Conservation (phyloP, 2,888 invertebrate species). For the Alcis repandata region DNA sequence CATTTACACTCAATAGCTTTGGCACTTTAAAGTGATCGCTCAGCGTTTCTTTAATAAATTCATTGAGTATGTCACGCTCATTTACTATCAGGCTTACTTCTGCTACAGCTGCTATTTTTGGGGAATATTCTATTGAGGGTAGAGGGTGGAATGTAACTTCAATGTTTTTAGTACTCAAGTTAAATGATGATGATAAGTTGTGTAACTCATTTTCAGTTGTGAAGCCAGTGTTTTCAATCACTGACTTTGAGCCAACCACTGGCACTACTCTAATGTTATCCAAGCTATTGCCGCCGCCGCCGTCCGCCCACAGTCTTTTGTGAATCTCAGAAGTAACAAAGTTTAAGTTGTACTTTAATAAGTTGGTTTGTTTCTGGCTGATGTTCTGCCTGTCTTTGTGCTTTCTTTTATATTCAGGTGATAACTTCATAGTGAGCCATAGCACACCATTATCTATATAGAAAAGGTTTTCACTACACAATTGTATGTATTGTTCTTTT, state of each 20-base stretch:
- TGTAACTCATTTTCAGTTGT: slow-evolving; percentile 73
- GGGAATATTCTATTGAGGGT: slow-evolving; percentile 69
- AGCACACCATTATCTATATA: slow-evolving; percentile 78
- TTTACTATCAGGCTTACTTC: slow-evolving; percentile 76
- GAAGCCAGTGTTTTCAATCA: slow-evolving; percentile 63
- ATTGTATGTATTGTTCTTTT: slow-evolving; percentile 72
- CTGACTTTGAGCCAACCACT: slow-evolving; percentile 67
- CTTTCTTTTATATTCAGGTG: slow-evolving; percentile 63
- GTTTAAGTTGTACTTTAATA: slow-evolving; percentile 65
- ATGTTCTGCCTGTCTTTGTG: slow-evolving; percentile 54
- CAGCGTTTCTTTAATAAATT: slow-evolving; percentile 87
- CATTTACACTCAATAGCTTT: slow-evolving; percentile 87
- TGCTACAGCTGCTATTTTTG: slow-evolving; percentile 75
- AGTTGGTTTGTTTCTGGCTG: slow-evolving; percentile 48
- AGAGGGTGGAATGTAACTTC: slow-evolving; percentile 73
- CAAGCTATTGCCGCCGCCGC: slow-evolving; percentile 51
- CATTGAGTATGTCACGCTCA: slow-evolving; percentile 77
- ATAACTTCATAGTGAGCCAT: slow-evolving; percentile 75
- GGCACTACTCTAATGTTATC: slow-evolving; percentile 74
- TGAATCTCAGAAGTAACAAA: slow-evolving; percentile 74
- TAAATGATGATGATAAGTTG: slow-evolving; percentile 69
- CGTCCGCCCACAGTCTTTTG: slow-evolving; percentile 70
- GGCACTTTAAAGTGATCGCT: slow-evolving; percentile 90
- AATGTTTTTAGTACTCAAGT: slow-evolving; percentile 58
- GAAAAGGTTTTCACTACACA: slow-evolving; percentile 79